A percentile compares a stretch with the other conserved stretches of the same genome.
phyloP scores from a whole-genome alignment of 2,797 vertebrate genomes.

The Gastrophryne carolinensis region DNA sequence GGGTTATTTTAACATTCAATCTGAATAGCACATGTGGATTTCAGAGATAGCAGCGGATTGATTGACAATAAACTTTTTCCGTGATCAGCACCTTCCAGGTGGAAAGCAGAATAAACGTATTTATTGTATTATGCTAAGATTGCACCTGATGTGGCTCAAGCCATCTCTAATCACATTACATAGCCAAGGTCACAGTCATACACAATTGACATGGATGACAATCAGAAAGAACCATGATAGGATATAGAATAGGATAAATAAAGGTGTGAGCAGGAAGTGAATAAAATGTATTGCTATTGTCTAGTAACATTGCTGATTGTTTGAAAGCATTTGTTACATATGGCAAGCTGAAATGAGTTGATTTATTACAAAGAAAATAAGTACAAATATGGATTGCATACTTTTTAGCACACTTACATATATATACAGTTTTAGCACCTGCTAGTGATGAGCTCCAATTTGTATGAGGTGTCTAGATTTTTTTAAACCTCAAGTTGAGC shows the following conservation, averaged over 20 bases:
- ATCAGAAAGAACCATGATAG: neutral
- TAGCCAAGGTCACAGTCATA: constrained; percentile 34
- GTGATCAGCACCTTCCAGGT: neutral
- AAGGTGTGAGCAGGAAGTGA: no score
- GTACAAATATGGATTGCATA: no score
- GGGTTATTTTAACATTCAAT: constrained; percentile 1
- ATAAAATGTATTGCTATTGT: neutral
- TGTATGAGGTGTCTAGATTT: no score
- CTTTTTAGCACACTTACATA: no score
- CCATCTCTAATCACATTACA: constrained; percentile 46
- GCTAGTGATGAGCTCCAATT: no score
- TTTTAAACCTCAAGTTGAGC: no score
- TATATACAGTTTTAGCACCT: no score
- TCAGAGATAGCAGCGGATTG: constrained; percentile 51
- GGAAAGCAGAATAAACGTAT: constrained; percentile 38
- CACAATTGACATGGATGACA: constrained; percentile 37
- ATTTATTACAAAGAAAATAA: neutral
- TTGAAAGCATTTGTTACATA: neutral
- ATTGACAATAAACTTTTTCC: constrained; percentile 47
- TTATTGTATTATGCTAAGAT: constrained; percentile 51
- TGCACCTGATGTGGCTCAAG: constrained; percentile 33
- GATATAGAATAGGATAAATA: neutral
- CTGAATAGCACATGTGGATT: constrained; percentile 21
- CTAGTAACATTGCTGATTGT: neutral
- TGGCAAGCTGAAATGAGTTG: no score